Evolutionary conservation across 2,888 invertebrate genomes (phyloP), one percentile per base, ranked within the genome.

Genomic region (Bursaphelenchus okinawaensis): DNA sequence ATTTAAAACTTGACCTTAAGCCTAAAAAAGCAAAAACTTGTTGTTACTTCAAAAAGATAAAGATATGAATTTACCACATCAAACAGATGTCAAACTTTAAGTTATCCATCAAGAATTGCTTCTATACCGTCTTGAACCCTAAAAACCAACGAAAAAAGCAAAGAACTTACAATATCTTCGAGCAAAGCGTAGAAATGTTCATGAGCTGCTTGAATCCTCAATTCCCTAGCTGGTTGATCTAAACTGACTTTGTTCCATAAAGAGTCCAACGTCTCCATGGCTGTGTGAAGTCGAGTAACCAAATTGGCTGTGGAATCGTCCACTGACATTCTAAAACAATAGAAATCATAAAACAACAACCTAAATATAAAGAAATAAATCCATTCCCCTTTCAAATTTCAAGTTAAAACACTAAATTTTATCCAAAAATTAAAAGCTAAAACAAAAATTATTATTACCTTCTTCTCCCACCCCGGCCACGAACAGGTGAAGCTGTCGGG

Each of bases 141-240:
- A n/a, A n/a, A n/a, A n/a, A n/a, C n/a, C n/a, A n/a, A n/a, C n/a
- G n/a, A n/a, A n/a, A n/a, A n/a, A n/a, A n/a, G n/a, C n/a, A n/a
- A n/a, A 2, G 22, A 20, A 61, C 62, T 60, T 27, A 62, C 65
- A 55, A 65, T 65, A 0, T 65, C 65, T 9, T 63, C 55, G 28
- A 65, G 28, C 8, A 54, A 22, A n/a, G 54, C 27, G 27, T 54
- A 28, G 29, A 65, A 52, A 23, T 29, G 55, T 8, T 27, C 27
- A 29, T 65, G 62, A 9, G 65, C 65, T 12, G 12, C 19, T 16
- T 64, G 52, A n/a, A 54, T 54, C 20, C 65, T 60, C 9, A 28
- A 23, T 29, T 64, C 65, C 12, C 65, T 60, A 1, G 52, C 23
- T 20, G 40, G 22, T 26, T 52, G 63, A 27, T 65, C 65, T 61